Percentiles rank a stretch among this genome's conserved stretches.
phyloP scores from a whole-genome alignment of 2,797 vertebrate genomes.

The Percopsis omiscomaycus region DNA sequence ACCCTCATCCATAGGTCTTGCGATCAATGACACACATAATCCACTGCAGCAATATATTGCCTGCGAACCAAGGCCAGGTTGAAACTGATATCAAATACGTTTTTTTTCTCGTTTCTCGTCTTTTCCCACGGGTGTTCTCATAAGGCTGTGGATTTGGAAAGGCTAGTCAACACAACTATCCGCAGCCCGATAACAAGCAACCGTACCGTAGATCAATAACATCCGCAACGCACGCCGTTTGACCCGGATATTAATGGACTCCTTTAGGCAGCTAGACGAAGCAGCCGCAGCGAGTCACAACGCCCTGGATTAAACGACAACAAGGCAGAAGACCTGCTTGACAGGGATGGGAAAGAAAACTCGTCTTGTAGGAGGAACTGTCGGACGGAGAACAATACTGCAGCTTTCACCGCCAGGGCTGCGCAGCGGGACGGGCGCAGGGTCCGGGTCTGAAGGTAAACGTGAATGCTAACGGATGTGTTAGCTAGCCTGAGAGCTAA shows the following conservation, averaged over 20 bases:
- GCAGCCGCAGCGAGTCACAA: not conserved
- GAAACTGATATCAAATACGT: too few species aligned
- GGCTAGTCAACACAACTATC: too few species aligned
- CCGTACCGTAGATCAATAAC: not conserved
- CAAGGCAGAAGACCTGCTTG: conserved; percentile 23
- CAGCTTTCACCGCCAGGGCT: conserved; percentile 89
- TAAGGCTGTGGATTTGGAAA: too few species aligned
- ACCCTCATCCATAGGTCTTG: conserved; percentile 1
- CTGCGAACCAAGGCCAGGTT: too few species aligned
- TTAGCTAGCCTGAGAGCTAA: not conserved
- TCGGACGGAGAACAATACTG: conserved; percentile 88
- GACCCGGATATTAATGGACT: conserved; percentile 52
- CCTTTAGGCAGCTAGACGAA: conserved; percentile 9
- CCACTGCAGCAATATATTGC: too few species aligned
- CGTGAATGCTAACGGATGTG: not conserved
- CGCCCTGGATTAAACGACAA: conserved; percentile 7
- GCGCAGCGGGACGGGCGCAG: conserved; percentile 68
- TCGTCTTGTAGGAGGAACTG: conserved; percentile 79
- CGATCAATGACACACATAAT: too few species aligned
- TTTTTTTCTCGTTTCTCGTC: too few species aligned
- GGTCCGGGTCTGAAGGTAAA: conserved; percentile 81
- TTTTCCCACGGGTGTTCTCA: too few species aligned
- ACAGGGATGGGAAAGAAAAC: conserved; percentile 90
- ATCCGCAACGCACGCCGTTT: not conserved
- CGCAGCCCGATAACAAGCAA: too few species aligned